Evolutionary conservation across 2,113 vertebrate genomes (phyloP).

Genomic region (Archilochus colubris): DNA sequence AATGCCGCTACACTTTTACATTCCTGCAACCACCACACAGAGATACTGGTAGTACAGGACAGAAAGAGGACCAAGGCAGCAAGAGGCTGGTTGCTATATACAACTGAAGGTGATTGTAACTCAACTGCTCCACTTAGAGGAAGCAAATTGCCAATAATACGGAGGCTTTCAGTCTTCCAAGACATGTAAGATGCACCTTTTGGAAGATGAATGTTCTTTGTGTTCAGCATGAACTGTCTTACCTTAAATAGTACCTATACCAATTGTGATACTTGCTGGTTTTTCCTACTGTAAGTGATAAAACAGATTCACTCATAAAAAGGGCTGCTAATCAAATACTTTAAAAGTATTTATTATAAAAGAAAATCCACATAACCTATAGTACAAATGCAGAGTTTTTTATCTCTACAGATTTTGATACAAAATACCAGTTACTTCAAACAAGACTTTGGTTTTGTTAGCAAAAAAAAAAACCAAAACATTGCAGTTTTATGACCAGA

Average conservation of each 20-base stretch:
- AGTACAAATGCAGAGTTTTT: conserved; percentile 63
- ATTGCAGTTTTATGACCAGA: not conserved
- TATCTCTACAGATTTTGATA: conserved; percentile 68
- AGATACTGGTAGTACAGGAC: too few species aligned
- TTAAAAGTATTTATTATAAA: conserved; percentile 70
- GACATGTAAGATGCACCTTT: too few species aligned
- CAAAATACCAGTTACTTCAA: conserved; percentile 56
- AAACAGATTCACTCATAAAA: conserved; percentile 17
- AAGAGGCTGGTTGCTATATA: too few species aligned
- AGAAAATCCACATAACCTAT: conserved; percentile 62
- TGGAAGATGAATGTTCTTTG: too few species aligned
- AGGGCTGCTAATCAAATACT: conserved; percentile 23
- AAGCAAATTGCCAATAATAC: too few species aligned
- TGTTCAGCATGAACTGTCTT: too few species aligned
- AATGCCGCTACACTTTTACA: too few species aligned
- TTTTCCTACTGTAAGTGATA: not conserved
- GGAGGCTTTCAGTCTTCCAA: too few species aligned
- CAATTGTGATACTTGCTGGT: not conserved
- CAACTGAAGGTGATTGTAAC: too few species aligned
- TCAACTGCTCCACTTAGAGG: too few species aligned
- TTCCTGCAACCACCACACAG: too few species aligned
- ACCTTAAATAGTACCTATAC: not conserved
- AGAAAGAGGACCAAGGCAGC: too few species aligned
- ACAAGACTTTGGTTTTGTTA: conserved; percentile 50
- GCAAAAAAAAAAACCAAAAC: not conserved